phyloP scores from a whole-genome alignment of 2,797 vertebrate species.

The Octomys mimax region DNA sequence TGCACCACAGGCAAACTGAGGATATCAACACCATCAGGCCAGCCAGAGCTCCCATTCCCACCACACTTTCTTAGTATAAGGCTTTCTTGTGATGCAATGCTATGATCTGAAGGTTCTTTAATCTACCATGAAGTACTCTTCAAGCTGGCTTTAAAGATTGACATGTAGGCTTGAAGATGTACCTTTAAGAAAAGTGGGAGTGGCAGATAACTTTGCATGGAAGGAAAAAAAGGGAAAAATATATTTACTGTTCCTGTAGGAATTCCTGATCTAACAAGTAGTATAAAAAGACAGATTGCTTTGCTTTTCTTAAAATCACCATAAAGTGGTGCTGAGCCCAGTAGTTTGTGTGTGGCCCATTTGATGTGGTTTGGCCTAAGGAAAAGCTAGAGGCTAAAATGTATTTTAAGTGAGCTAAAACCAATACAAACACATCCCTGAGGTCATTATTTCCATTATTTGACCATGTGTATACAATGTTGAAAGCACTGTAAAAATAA shows the following conservation, averaged over 20 bases:
- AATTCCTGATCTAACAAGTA: constrained; percentile 74
- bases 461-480: constrained; percentile 89
- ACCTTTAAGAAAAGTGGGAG: constrained; percentile 73
- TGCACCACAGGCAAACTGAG: no score
- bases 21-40: no score
- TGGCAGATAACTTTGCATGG: constrained; percentile 73
- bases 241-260: constrained; percentile 75
- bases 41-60: no score
- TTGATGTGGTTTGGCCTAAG: constrained; percentile 90
- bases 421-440: constrained; percentile 91
- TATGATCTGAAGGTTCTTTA: constrained; percentile 23
- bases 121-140: neutral
- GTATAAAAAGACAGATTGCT: constrained; percentile 82
- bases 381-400: constrained; percentile 93
- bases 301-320: constrained; percentile 85
- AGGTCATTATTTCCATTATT: constrained; percentile 93
- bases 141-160: constrained; percentile 57
- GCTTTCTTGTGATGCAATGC: constrained; percentile 15
- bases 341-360: constrained; percentile 89
- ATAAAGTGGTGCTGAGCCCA: constrained; percentile 86
- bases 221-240: constrained; percentile 72
- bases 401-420: constrained; percentile 93
- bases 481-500: constrained; percentile 87
- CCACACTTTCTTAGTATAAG: constrained; percentile 20
- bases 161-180: constrained; percentile 61